These are phyloP conservation scores for Hydropotes inermis DNA, from an alignment of 2,113 vertebrate species.

Conservation along the genomic window DNA sequence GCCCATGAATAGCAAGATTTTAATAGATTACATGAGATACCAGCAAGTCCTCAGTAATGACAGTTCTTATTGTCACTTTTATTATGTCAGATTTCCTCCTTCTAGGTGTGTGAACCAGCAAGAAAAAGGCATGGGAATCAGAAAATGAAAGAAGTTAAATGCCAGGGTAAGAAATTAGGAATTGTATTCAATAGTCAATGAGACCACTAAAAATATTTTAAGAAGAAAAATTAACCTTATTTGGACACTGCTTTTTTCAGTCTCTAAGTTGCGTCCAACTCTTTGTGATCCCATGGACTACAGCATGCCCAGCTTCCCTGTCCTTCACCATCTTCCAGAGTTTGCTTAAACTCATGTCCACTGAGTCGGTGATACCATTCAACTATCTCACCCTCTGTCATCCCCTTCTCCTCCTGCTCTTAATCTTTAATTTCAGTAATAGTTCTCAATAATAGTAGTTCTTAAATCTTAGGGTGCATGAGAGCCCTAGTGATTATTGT, in stretches of 20 bases:
- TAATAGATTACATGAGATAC: not conserved
- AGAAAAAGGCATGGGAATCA: not conserved
- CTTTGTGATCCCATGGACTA: not conserved
- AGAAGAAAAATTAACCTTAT: not conserved
- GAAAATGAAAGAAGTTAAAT: not conserved
- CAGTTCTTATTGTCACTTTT: not conserved
- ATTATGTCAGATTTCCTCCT: not conserved
- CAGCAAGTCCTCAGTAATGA: not conserved
- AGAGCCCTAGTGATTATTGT: not conserved
- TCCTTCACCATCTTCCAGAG: not conserved
- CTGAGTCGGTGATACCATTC: not conserved
- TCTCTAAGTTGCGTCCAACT: not conserved
- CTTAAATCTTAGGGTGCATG: not conserved
- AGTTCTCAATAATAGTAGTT: conserved; percentile 15
- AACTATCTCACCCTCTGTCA: not conserved
- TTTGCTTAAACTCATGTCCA: not conserved
- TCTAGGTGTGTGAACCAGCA: not conserved
- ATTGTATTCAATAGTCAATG: not conserved
- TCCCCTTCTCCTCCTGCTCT: not conserved
- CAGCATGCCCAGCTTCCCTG: not conserved
- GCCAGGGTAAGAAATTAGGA: not conserved
- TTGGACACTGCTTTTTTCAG: not conserved
- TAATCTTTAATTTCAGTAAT: not conserved
- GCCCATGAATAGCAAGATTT: not conserved
- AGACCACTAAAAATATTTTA: not conserved